Percentiles rank a stretch among this genome's conserved stretches.
These are phyloP conservation scores for Neuroterus valhalla DNA, from an alignment of 1,140 invertebrate genomes.

Conservation along the genomic window DNA sequence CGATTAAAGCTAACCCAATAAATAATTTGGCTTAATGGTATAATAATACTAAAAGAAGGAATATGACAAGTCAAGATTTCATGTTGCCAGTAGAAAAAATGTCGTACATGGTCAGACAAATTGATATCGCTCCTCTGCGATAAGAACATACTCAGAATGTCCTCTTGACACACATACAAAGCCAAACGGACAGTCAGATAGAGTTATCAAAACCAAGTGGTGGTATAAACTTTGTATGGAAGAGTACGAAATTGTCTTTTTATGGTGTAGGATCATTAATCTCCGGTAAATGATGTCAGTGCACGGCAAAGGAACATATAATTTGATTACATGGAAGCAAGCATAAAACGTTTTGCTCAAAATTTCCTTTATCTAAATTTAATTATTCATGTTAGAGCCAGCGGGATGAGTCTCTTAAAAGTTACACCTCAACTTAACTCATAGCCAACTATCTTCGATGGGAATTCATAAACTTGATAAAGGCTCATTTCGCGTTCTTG, in stretches of 20 bases:
- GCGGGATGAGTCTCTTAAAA: neutral
- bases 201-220: conserved; percentile 9
- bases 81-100: conserved; percentile 23
- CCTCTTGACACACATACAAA: neutral
- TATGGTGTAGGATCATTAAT: conserved; percentile 11
- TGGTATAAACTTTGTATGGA: neutral
- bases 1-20: too few species aligned
- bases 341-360: neutral
- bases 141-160: conserved; percentile 2
- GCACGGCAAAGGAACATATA: neutral
- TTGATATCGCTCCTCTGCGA: conserved; percentile 1
- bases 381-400: neutral
- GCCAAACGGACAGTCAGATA: neutral
- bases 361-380: conserved; percentile 19
- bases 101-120: conserved; percentile 14
- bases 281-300: neutral
- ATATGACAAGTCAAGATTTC: neutral
- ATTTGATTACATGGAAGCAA: conserved; percentile 4
- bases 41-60: too few species aligned
- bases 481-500: neutral
- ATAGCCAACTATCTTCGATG: neutral
- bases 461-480: neutral
- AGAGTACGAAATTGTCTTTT: conserved; percentile 6
- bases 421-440: neutral
- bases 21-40: too few species aligned